Evolutionary conservation across 2,797 vertebrate species (phyloP).

Genomic region (Dipus sagitta): DNA sequence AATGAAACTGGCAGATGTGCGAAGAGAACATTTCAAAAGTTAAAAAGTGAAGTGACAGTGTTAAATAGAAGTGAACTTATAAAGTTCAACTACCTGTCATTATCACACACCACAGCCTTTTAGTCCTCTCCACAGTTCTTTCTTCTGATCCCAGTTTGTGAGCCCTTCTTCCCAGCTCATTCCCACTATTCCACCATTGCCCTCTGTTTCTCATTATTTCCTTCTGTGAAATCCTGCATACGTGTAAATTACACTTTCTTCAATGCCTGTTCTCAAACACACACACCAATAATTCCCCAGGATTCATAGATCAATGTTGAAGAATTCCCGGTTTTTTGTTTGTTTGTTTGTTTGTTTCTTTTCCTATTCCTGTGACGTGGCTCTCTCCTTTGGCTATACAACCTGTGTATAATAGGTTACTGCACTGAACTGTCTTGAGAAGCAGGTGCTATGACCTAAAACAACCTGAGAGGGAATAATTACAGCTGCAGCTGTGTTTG

Average conservation of each 20-base stretch:
- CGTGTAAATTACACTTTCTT: neutral
- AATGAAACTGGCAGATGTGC: neutral
- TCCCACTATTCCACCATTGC: neutral
- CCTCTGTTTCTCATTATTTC: neutral
- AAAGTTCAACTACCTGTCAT: neutral
- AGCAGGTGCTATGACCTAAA: conserved; percentile 57
- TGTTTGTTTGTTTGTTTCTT: neutral
- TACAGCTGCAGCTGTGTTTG: neutral
- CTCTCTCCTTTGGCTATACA: neutral
- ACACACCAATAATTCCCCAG: neutral
- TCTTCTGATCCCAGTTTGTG: neutral
- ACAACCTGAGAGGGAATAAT: conserved; percentile 52
- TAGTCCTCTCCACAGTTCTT: neutral
- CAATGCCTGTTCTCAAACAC: neutral
- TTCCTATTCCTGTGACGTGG: neutral
- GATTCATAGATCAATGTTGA: neutral
- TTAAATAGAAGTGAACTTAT: neutral
- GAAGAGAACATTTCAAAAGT: neutral
- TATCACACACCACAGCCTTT: neutral
- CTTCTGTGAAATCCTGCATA: conserved; percentile 9
- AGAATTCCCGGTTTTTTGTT: neutral
- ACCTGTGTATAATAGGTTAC: neutral
- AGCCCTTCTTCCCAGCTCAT: neutral
- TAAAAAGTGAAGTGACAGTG: neutral
- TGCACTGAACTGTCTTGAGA: conserved; percentile 37